Percentiles rank a stretch among this genome's conserved stretches.
Conservation (phyloP, 2,113 vertebrate genomes). For the Crotalus viridis region DNA sequence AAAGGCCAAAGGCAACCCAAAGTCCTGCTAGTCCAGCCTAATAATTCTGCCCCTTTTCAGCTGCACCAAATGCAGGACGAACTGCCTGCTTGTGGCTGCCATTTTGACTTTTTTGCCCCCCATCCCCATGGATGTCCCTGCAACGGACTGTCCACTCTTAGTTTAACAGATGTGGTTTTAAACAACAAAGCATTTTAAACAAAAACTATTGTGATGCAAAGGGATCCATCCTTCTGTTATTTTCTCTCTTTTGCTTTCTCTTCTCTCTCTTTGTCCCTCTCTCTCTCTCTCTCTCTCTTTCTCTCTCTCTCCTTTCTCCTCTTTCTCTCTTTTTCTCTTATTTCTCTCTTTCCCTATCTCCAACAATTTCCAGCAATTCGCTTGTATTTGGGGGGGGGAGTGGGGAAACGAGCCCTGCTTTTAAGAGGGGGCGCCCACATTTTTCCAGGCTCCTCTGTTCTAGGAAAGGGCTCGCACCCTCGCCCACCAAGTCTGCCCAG, state of each 20-base stretch:
- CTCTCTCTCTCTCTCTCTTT: too few relatives aligned
- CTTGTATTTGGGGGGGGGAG: background rate
- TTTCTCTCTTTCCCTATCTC: too few relatives aligned
- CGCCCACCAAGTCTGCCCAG: background rate
- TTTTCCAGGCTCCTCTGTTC: background rate
- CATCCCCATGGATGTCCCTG: too few relatives aligned
- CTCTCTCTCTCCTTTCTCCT: rapidly evolving
- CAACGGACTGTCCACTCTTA: background rate
- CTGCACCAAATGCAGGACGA: too few relatives aligned
- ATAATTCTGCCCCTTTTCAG: too few relatives aligned
- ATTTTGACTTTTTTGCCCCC: too few relatives aligned
- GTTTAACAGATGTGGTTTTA: background rate
- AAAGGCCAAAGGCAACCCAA: too few relatives aligned
- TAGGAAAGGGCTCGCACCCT: background rate
- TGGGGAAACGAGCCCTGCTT: background rate
- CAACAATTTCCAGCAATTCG: background rate
- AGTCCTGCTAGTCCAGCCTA: too few relatives aligned
- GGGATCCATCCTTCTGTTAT: background rate
- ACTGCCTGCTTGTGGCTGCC: too few relatives aligned
- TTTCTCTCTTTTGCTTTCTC: background rate
- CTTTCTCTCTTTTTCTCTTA: too few relatives aligned
- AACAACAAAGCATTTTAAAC: background rate
- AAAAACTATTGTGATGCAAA: background rate
- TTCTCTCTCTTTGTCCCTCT: too few relatives aligned
- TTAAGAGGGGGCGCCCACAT: background rate